Base-by-base conservation (phyloP, 2,797 vertebrate species). In the Anabas testudineus region DNA sequence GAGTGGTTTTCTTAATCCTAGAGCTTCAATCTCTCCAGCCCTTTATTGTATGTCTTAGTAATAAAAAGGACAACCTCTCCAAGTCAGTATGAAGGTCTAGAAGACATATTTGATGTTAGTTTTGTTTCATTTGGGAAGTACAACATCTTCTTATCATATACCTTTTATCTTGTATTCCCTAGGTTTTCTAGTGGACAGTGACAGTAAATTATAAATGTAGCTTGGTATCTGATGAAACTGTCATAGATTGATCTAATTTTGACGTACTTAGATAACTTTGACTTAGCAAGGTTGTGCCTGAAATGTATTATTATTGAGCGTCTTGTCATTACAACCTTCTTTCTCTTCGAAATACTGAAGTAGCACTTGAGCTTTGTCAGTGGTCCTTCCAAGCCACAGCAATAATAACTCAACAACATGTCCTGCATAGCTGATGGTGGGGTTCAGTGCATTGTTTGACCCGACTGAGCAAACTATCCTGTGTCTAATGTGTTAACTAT, bases 51-150 rank as follows among this genome's bases (percentile, higher is more conserved):
- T 59, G 30, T 46, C 43, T 24, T 19, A 42, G 37, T 51, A 67
- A 60, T 66, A 41, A 61, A 70, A 67, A 61, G 22, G 12, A 67
- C 61, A 56, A 32, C 19, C 5, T 74, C 62, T 62, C 49, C 24
- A 51, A 67, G 26, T 64, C 10, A 81, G 80, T 46, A 49, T 61
- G 34, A 28, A 28, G 28, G 47, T 63, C 68, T 76, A 26, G 42
- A 52, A 61, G n/a, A 34, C 65, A 12, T 46, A 48, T 73, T 74
- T 78, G 28, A 48, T n/a, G 73, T 59, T 68, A 39, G 57, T 57
- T 78, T 74, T 71, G 28, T 34, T 51, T 41, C 16, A 22, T 10
- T 45, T 42, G 26, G 26, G 34, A 30, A 21, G n/a, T n/a, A 41
- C 22, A 56, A 71, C 9, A 68, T 41, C 15, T 19, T 52, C n/a